Base-by-base conservation (phyloP, 2,888 invertebrate genomes). In the Nemapogon koenigi region DNA sequence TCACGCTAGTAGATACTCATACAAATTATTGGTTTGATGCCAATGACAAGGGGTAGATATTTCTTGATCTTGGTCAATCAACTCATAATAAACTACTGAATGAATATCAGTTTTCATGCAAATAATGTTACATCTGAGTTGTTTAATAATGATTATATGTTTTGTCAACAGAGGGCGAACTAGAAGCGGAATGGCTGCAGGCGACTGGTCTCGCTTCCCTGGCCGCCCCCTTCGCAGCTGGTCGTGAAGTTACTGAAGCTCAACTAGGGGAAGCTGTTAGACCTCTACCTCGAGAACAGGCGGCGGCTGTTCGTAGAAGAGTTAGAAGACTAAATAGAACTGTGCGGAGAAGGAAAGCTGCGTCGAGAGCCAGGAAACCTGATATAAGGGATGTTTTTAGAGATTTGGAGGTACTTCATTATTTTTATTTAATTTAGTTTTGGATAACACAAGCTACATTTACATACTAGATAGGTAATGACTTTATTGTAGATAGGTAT, bases 371-470 rank as follows among this genome's bases (percentile, higher is more conserved):
- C n/a, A 83, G 85, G 42, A 88, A 89, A 52, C 89, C 89, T 10
- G 92, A 93, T 59, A 90, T 92, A 42, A 72, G 92, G 49, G 91
- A 92, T 67, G 88, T 93, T 36, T 89, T 91, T 56, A 85, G 89
- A 62, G 90, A 91, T 68, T 81, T 88, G 46, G 91, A 91, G 83
- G 91, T 90, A 55, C 72, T 72, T 51, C n/a, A 8, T 29, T 14
- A n/a, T n/a, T n/a, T n/a, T n/a, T n/a, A n/a, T n/a, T n/a, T n/a
- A n/a, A n/a, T n/a, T n/a, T n/a, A n/a, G n/a, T n/a, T n/a, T n/a
- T n/a, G n/a, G n/a, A n/a, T n/a, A n/a, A n/a, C n/a, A n/a, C n/a
- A n/a, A n/a, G n/a, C n/a, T n/a, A n/a, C n/a, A n/a, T n/a, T n/a
- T n/a, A n/a, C n/a, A n/a, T n/a, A n/a, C n/a, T n/a, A n/a, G n/a